phyloP scores from a whole-genome alignment of 2,888 invertebrate genomes.

The Liodrosophila aerea region DNA sequence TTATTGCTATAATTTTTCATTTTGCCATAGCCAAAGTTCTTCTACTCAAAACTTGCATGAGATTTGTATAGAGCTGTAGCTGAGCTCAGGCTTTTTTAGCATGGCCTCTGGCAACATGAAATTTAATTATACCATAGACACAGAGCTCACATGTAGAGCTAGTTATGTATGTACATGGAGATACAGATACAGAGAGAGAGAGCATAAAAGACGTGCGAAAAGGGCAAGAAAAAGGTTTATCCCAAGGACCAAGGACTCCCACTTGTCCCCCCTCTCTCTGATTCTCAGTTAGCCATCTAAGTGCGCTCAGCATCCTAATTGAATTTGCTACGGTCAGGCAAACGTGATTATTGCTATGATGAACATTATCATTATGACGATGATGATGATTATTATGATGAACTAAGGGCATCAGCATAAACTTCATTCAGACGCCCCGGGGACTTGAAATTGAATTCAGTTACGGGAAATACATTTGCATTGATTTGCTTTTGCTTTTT shows the following conservation, averaged over 20 bases:
- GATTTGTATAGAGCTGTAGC: constrained; percentile 27
- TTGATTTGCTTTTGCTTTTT: constrained; percentile 74
- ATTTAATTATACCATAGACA: constrained; percentile 70
- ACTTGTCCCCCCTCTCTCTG: constrained; percentile 3
- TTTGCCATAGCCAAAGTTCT: no score
- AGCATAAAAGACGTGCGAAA: constrained; percentile 40
- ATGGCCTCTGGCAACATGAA: constrained; percentile 53
- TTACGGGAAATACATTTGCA: constrained; percentile 77
- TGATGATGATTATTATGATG: constrained; percentile 8
- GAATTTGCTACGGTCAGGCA: constrained; percentile 76
- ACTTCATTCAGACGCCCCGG: constrained; percentile 40
- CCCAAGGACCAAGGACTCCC: no score
- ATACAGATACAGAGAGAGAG: neutral
- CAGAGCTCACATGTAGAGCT: constrained; percentile 22
- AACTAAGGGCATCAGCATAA: constrained; percentile 19
- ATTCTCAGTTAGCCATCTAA: constrained; percentile 44
- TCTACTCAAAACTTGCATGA: constrained; percentile 16
- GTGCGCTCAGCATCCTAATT: constrained; percentile 60
- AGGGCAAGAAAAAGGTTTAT: constrained; percentile 62
- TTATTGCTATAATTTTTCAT: no score
- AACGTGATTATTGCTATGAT: constrained; percentile 30
- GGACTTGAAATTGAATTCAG: constrained; percentile 74
- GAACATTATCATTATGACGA: constrained; percentile 7
- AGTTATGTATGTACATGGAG: constrained; percentile 10
- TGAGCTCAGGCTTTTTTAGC: constrained; percentile 30